phyloP scores from a whole-genome alignment of 2,797 vertebrate genomes.

The Oreortyx pictus region DNA sequence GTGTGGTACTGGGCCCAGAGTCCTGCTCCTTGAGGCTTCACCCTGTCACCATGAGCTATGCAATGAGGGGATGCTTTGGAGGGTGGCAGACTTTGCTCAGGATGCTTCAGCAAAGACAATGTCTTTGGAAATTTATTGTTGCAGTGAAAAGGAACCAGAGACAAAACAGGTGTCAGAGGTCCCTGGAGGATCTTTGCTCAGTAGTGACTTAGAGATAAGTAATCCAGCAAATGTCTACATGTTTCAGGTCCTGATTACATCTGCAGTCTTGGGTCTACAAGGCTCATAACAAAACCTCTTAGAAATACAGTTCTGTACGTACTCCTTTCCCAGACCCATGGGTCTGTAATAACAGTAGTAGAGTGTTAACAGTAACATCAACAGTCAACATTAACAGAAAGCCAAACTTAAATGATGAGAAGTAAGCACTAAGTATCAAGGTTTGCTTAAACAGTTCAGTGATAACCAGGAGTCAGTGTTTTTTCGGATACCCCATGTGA shows the following conservation, averaged over 20 bases:
- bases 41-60: accelerated
- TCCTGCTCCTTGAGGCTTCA: neutral
- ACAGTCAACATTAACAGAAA: neutral
- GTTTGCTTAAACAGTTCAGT: neutral
- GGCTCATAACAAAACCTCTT: neutral
- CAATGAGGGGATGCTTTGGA: neutral
- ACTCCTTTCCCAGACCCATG: neutral
- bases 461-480: neutral
- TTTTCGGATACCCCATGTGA: neutral
- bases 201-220: neutral
- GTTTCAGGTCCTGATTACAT: neutral
- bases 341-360: neutral
- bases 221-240: neutral
- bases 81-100: neutral
- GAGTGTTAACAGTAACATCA: neutral
- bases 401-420: neutral
- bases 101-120: neutral
- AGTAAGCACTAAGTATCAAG: neutral
- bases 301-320: neutral
- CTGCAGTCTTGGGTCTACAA: neutral
- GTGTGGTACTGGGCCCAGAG: neutral
- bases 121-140: neutral
- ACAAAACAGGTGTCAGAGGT: neutral
- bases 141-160: neutral
- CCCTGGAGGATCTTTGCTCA: neutral